Evolutionary conservation across 1,140 invertebrate species (phyloP).

Genomic region (Ostrea edulis): DNA sequence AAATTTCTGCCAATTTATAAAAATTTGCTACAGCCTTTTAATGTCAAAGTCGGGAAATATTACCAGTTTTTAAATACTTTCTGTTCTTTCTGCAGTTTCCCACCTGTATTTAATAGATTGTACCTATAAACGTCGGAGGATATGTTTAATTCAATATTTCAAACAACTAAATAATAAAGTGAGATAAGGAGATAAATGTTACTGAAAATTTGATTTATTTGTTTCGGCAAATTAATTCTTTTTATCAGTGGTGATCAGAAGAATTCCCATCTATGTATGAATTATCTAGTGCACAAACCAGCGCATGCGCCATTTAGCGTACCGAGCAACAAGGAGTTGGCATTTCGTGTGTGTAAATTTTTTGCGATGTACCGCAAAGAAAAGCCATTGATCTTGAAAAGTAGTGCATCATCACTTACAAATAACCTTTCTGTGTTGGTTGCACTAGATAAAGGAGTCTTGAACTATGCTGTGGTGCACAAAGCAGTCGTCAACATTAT

Average conservation of each 20-base stretch:
- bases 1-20: neutral
- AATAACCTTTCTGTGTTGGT: constrained; percentile 74
- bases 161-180: no score
- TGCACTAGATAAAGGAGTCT: constrained; percentile 66
- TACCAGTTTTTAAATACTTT: no score
- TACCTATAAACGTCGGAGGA: no score
- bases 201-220: no score
- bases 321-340: constrained; percentile 50
- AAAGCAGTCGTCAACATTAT: constrained; percentile 76
- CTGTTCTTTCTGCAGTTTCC: no score
- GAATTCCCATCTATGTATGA: neutral
- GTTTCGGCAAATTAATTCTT: no score
- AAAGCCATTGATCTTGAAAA: constrained; percentile 73
- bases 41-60: no score
- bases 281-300: neutral
- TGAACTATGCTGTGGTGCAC: constrained; percentile 75
- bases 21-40: no score
- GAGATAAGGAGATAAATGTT: no score
- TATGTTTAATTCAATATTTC: no score
- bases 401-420: constrained; percentile 72
- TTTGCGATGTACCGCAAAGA: constrained; percentile 75
- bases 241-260: neutral
- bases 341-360: neutral
- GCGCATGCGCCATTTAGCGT: constrained; percentile 49
- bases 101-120: no score